Percentiles rank a stretch among this genome's conserved stretches.
Evolutionary conservation across 2,888 invertebrate species (phyloP).

Genomic region (Brachyopa scutellaris): DNA sequence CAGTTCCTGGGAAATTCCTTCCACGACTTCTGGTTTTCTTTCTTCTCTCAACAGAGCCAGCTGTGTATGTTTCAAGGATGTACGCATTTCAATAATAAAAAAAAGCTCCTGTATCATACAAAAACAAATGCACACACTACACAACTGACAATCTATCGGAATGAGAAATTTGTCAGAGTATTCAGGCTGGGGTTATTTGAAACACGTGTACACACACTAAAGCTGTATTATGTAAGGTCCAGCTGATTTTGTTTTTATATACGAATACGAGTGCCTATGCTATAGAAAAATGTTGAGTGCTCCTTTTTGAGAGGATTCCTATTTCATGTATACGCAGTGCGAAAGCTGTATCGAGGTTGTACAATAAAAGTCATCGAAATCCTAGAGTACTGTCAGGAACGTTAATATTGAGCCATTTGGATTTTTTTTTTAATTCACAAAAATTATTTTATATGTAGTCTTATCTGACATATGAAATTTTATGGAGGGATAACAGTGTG

Average conservation of each 20-base stretch:
- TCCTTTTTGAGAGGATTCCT: neutral
- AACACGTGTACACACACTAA: slow-evolving; percentile 57
- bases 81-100: slow-evolving; percentile 1
- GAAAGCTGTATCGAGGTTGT: slow-evolving; percentile 28
- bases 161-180: slow-evolving; percentile 5
- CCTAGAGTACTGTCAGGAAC: slow-evolving; percentile 14
- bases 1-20: slow-evolving; percentile 25
- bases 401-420: neutral
- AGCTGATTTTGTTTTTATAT: slow-evolving; percentile 79
- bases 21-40: neutral
- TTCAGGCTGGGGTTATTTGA: slow-evolving; percentile 24
- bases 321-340: slow-evolving; percentile 20
- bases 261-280: slow-evolving; percentile 68
- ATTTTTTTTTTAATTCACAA: neutral
- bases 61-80: neutral
- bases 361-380: neutral
- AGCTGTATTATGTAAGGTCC: slow-evolving; percentile 62
- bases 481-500: no score
- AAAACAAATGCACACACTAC: slow-evolving; percentile 10
- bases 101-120: slow-evolving; percentile 44
- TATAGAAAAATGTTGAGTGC: neutral
- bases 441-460: no score
- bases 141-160: slow-evolving; percentile 15
- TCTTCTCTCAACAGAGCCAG: neutral
- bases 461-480: no score